Evolutionary conservation across 1,140 invertebrate species (phyloP).

Genomic region (Drosophila ercepeae): DNA sequence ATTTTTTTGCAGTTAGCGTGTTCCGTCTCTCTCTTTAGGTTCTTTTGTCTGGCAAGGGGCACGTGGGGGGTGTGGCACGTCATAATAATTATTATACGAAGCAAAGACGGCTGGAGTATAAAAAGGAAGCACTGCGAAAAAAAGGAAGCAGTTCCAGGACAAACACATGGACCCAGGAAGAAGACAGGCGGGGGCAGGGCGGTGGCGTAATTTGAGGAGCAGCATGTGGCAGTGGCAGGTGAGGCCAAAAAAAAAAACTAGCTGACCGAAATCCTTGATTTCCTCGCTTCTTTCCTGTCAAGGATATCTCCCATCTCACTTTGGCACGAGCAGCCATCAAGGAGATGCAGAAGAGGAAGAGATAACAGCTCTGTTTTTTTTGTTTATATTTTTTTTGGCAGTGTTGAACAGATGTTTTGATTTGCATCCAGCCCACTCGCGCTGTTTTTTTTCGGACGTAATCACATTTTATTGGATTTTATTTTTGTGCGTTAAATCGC

Average conservation of each 20-base stretch:
- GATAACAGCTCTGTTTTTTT: neutral
- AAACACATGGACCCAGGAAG: slow-evolving; percentile 8
- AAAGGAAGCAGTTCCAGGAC: slow-evolving; percentile 10
- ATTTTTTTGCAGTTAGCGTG: slow-evolving; percentile 7
- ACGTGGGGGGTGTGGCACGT: neutral
- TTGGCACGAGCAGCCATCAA: slow-evolving; percentile 48
- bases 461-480: slow-evolving; percentile 73
- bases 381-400: neutral
- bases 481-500: slow-evolving; percentile 73
- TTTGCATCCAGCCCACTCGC: slow-evolving; percentile 15
- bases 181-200: slow-evolving; percentile 20
- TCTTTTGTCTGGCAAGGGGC: neutral
- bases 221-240: slow-evolving; percentile 67
- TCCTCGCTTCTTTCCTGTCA: slow-evolving; percentile 39
- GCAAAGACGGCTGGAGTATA: neutral
- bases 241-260: slow-evolving; percentile 34
- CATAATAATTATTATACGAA: slow-evolving; percentile 67
- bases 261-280: slow-evolving; percentile 48
- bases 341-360: neutral
- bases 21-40: neutral
- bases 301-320: slow-evolving; percentile 20
- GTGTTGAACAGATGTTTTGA: slow-evolving; percentile 75
- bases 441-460: slow-evolving; percentile 3
- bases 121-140: slow-evolving; percentile 19
- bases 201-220: slow-evolving; percentile 66